A percentile compares a stretch with the other conserved stretches of the same genome.
These are phyloP conservation scores for Lepidocyrtinus sp. DNA, from an alignment of 2,888 invertebrate species.

Conservation along the genomic window DNA sequence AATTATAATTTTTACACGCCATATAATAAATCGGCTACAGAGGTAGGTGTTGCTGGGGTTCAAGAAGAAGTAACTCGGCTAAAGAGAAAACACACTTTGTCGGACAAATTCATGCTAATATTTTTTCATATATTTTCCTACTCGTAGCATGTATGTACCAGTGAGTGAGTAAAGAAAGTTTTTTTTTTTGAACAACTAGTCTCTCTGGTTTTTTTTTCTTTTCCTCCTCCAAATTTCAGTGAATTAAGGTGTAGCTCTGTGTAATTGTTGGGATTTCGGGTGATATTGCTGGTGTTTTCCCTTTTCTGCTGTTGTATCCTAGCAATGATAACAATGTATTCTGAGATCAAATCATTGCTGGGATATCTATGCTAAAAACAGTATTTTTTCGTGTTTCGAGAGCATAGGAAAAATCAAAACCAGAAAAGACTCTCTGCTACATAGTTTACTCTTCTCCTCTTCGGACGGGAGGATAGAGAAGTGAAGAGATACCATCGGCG, in stretches of 20 bases:
- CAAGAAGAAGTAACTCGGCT: too few species aligned
- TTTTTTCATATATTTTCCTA: too few species aligned
- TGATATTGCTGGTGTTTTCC: too few species aligned
- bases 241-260: background rate
- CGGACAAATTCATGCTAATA: background rate
- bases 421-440: background rate
- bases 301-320: background rate
- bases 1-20: background rate
- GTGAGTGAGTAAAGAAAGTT: background rate
- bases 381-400: background rate
- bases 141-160: background rate
- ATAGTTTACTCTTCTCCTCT: background rate
- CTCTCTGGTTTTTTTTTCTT: background rate
- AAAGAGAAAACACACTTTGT: background rate
- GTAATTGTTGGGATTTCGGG: background rate
- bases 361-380: background rate
- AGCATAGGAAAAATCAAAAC: background rate
- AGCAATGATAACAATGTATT: background rate
- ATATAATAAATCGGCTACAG: background rate
- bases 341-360: background rate
- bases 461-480: background rate
- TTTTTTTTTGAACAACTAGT: background rate
- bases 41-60: background rate
- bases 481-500: background rate
- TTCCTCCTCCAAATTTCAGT: background rate